phyloP scores from a whole-genome alignment of 2,888 invertebrate species.

The Hyposoter didymator region DNA sequence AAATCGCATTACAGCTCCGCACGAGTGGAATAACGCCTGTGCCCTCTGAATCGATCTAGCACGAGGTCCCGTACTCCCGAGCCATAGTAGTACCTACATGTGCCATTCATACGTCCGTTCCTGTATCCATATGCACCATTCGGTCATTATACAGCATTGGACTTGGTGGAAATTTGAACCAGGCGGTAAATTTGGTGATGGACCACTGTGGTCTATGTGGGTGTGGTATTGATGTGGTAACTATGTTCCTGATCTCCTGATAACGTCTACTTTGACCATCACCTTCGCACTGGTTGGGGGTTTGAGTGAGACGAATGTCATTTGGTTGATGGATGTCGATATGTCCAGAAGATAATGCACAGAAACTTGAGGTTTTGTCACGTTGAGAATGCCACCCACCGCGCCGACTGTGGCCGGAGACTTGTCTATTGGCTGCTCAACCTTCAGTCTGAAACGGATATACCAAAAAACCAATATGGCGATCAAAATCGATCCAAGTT shows the following conservation, averaged over 20 bases:
- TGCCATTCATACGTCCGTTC: conserved; percentile 32
- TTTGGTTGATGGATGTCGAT: neutral
- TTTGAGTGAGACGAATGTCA: neutral
- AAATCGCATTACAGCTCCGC: conserved; percentile 81
- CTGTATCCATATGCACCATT: conserved; percentile 7
- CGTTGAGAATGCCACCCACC: neutral
- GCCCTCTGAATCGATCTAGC: conserved; percentile 51
- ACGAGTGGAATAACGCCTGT: conserved; percentile 59
- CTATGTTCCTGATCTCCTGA: neutral
- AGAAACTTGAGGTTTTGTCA: too few relatives aligned
- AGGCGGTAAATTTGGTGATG: neutral
- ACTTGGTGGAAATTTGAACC: conserved; percentile 25
- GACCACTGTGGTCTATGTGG: neutral
- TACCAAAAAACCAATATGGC: neutral
- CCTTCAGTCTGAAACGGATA: neutral
- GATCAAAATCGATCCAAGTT: neutral
- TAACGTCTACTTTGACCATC: neutral
- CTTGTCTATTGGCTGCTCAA: too few relatives aligned
- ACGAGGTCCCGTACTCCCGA: conserved; percentile 23
- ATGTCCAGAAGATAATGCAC: too few relatives aligned
- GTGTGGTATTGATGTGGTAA: neutral
- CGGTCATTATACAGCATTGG: conserved; percentile 6
- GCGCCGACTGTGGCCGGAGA: neutral
- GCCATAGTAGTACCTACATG: conserved; percentile 28
- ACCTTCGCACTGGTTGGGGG: neutral